Percentiles rank a stretch among this genome's conserved stretches.
phyloP scores from a whole-genome alignment of 2,888 invertebrate genomes.

The Phrixothrix hirtus region DNA sequence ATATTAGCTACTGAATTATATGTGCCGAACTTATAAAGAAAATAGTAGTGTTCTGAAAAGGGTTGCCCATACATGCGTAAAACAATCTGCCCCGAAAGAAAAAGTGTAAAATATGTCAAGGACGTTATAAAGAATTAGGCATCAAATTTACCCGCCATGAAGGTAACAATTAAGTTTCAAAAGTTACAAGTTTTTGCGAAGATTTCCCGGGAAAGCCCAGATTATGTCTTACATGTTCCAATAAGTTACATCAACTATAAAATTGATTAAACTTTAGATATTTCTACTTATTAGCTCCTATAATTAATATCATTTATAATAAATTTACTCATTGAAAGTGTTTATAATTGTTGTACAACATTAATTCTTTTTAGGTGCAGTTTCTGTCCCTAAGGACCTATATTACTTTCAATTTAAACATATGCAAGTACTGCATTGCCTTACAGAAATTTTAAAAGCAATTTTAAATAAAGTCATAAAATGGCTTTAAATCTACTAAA shows the following conservation, averaged over 20 bases:
- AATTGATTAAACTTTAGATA: too few relatives aligned
- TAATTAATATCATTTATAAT: too few relatives aligned
- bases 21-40: background rate
- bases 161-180: conserved; percentile 17
- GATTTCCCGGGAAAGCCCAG: conserved; percentile 17
- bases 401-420: too few relatives aligned
- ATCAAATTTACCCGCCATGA: conserved; percentile 6
- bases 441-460: too few relatives aligned
- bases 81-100: conserved; percentile 19
- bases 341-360: too few relatives aligned
- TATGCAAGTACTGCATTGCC: too few relatives aligned
- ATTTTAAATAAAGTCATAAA: too few relatives aligned
- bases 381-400: too few relatives aligned
- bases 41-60: background rate
- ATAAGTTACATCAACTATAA: conserved; percentile 2
- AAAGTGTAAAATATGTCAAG: conserved; percentile 20
- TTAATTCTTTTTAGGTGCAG: too few relatives aligned
- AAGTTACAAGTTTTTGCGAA: conserved; percentile 18
- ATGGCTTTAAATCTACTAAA: too few relatives aligned
- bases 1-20: conserved; percentile 5
- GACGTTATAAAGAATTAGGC: conserved; percentile 19
- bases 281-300: too few relatives aligned
- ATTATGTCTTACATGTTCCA: conserved; percentile 18
- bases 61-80: conserved; percentile 19
- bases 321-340: too few relatives aligned